Evolutionary conservation across 2,888 invertebrate species (phyloP).

Genomic region (Eristalis tenax): DNA sequence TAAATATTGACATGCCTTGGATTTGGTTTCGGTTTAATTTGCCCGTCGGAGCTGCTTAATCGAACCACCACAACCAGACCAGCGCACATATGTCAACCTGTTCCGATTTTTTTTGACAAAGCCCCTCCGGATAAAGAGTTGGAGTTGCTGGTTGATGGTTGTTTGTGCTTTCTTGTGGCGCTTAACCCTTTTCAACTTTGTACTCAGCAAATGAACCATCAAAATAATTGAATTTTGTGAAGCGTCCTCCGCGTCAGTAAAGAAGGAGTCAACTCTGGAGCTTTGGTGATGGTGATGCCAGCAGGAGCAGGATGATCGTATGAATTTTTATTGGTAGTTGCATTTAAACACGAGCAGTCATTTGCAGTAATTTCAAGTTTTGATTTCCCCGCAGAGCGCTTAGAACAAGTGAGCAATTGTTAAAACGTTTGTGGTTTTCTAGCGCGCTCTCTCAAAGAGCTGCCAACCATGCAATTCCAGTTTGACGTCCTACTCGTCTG

Average conservation of each 20-base stretch:
- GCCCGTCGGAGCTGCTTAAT: conserved; percentile 30
- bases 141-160: neutral
- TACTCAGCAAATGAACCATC: conserved; percentile 60
- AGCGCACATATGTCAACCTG: conserved; percentile 35
- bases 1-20: conserved; percentile 58
- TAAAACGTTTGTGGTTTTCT: conserved; percentile 52
- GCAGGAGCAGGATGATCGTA: conserved; percentile 22
- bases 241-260: neutral
- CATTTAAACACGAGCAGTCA: conserved; percentile 63
- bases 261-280: neutral
- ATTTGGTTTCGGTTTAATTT: conserved; percentile 34
- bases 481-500: neutral
- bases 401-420: conserved; percentile 66
- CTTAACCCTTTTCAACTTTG: conserved; percentile 34
- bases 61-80: neutral
- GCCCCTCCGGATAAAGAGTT: neutral
- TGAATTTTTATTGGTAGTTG: conserved; percentile 57
- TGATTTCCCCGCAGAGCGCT: conserved; percentile 71
- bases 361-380: conserved; percentile 71
- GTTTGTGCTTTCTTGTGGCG: neutral
- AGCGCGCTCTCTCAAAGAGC: neutral
- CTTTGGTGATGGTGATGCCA: neutral
- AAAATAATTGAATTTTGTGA: conserved; percentile 66
- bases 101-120: conserved; percentile 8
- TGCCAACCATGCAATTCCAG: neutral